Evolutionary conservation across 2,888 invertebrate species (phyloP), one percentile per base, ranked within the genome.

Genomic region (Hydropsyche betteni): DNA sequence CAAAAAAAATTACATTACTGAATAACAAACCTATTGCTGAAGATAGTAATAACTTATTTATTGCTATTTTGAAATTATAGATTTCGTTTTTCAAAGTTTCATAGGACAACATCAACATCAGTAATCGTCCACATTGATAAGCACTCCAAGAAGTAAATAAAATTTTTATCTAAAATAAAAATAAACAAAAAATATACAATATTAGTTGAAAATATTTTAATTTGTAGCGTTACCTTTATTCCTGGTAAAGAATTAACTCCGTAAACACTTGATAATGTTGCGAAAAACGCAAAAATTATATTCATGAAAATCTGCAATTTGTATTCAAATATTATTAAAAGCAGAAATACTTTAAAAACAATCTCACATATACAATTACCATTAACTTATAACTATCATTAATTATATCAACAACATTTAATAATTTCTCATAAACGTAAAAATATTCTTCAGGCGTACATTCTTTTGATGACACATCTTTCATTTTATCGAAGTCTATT

Each of bases 31-130:
- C 12, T 36, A 34, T 36, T 12, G 3, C 34, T 36, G 34, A 34
- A 5, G 12, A 36, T 36, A n/a, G 33, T 12, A 64, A 36, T 34
- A 64, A 36, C 34, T 64, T 64, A 36, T 64, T 64, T 36, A 64
- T 34, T 1, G 36, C 4, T 4, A n/a, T 34, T 0, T 33, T 36
- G 3, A 5, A 34, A 1, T 64, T 33, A 3, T 34, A 4, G 0
- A 64, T 33, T 36, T 64, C 36, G 34, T 64, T 36, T 36, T 64
- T 24, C 34, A 64, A 36, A 33, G 36, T 8, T 36, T 64, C 33
- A 64, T 34, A 64, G 12, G 10, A 33, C 10, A 36, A 34, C 3
- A 34, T 64, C 4, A 64, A 36, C 5, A 24, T n/a, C 4, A 64
- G 8, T 8, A 64, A 33, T 36, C 64, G 24, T 33, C 24, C 6